Evolutionary conservation across 2,113 vertebrate species (phyloP), one percentile per base, ranked within the genome.

Genomic region (Ageneiosus marmoratus): DNA sequence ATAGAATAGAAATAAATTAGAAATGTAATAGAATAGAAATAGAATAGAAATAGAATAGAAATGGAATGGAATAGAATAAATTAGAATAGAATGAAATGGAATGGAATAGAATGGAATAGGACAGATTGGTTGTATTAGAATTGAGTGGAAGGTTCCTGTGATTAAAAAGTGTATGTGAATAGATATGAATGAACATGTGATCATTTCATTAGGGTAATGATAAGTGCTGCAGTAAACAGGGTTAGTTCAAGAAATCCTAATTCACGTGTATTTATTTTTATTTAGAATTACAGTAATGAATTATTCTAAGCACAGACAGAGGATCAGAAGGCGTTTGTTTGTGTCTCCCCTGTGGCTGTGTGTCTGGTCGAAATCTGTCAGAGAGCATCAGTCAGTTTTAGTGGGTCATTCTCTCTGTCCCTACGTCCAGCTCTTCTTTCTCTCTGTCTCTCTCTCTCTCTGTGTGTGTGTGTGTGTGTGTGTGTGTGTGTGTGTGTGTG

Each of bases 281-380:
- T 75, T 12, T 22, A 24, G 22, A 22, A 4, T 48, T 22, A 53
- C 18, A 41, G 5, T 1, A 46, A 29, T 20, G n/a, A 20, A 27
- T 37, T 46, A 29, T 34, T 78, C 22, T 41, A 34, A 78, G 44
- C 13, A 51, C 16, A 32, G 4, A 32, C 22, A 34, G 50, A 24
- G 73, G 27, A 53, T 11, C 48, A 51, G 73, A 50, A 53, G 48
- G 27, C 16, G 10, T 53, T 55, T 82, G 34, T 62, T 32, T 53
- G 27, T 80, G 72, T 15, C 24, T 8, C 53, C 51, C 82, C 73
- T 18, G 65, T 18, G 60, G 77, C 53, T 32, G 46, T 53, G 48
- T 58, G 75, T 85, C 56, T 53, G 44, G 77, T 77, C 76, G 41
- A 77, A 83, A 72, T 32, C 83, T 89, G 85, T 89, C 89, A 79